Evolutionary conservation across 2,888 invertebrate species (phyloP).

Genomic region (Crepidodera aurea): DNA sequence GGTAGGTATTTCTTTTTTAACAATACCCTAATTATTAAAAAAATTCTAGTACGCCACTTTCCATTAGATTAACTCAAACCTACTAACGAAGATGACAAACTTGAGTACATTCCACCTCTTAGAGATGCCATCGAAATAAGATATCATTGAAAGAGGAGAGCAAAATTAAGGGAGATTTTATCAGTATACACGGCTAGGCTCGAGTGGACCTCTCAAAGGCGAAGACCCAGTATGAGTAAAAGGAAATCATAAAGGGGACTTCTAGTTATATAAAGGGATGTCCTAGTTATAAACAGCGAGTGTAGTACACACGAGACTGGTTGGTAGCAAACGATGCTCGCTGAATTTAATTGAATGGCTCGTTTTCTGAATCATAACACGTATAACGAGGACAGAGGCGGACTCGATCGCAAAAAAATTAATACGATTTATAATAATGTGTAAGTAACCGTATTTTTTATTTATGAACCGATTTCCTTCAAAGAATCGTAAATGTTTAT

Average conservation of each 20-base stretch:
- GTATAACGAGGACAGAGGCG: slow-evolving; percentile 37
- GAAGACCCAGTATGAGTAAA: slow-evolving; percentile 11
- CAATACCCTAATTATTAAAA: too few relatives aligned
- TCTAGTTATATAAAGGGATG: slow-evolving; percentile 2
- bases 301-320: slow-evolving; percentile 51
- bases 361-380: slow-evolving; percentile 52
- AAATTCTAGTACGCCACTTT: too few relatives aligned
- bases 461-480: too few relatives aligned
- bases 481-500: too few relatives aligned
- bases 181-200: neutral
- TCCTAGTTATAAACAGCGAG: slow-evolving; percentile 16
- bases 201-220: slow-evolving; percentile 6
- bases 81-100: too few relatives aligned
- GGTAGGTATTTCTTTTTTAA: too few relatives aligned
- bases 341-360: slow-evolving; percentile 52
- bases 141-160: neutral
- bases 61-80: too few relatives aligned
- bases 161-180: slow-evolving; percentile 4
- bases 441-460: too few relatives aligned
- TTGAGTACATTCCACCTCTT: too few relatives aligned
- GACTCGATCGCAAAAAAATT: too few relatives aligned
- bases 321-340: slow-evolving; percentile 53
- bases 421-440: too few relatives aligned
- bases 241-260: slow-evolving; percentile 6
- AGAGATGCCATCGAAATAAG: neutral